Evolutionary conservation across 2,113 vertebrate genomes (phyloP).

Genomic region (Tachycineta bicolor): DNA sequence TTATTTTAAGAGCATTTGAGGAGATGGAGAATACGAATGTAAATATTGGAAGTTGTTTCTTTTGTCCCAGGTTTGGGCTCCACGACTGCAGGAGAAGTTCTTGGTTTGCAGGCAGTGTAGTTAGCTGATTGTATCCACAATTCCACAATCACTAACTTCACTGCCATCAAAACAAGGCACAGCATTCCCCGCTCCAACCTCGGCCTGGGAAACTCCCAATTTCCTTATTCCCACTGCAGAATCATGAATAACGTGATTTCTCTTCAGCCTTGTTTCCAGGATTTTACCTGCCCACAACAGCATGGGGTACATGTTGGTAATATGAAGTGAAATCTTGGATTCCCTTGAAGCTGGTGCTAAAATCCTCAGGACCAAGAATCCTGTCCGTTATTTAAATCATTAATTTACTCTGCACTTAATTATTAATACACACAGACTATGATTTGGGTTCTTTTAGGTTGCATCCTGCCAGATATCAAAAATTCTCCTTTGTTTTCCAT

Average conservation of each 20-base stretch:
- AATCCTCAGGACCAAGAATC: not conserved
- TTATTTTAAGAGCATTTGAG: not conserved
- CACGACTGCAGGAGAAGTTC: slow-evolving; percentile 2
- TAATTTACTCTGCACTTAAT: not conserved
- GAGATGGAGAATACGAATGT: no score
- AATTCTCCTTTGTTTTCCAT: not conserved
- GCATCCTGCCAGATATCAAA: not conserved
- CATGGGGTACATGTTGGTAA: rapidly evolving
- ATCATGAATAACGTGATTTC: not conserved
- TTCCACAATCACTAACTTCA: slow-evolving; percentile 85
- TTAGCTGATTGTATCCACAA: slow-evolving; percentile 85
- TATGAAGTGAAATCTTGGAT: not conserved
- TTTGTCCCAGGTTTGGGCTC: not conserved
- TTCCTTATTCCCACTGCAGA: not conserved
- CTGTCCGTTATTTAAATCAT: not conserved
- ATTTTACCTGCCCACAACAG: not conserved
- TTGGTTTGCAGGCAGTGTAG: slow-evolving; percentile 92
- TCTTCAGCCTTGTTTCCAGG: not conserved
- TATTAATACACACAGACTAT: not conserved
- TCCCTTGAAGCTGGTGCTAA: not conserved
- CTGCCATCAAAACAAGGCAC: slow-evolving; percentile 87
- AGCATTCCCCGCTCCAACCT: not conserved
- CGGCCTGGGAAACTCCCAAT: not conserved
- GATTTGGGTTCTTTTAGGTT: not conserved
- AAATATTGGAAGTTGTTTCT: not conserved